phyloP scores from a whole-genome alignment of 1,140 invertebrate genomes.

The Camponotus vicinus region DNA sequence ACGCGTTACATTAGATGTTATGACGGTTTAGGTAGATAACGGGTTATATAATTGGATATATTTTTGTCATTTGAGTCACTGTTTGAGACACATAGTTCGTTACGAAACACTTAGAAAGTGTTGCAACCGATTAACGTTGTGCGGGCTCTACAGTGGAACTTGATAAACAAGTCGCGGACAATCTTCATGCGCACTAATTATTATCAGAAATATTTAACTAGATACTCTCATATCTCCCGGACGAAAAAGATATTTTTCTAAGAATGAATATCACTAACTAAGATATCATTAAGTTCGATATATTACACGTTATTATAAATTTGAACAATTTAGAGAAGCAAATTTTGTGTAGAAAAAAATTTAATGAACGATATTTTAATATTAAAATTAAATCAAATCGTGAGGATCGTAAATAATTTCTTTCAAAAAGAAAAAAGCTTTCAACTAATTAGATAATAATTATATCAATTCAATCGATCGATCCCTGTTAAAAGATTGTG shows the following conservation, averaged over 20 bases:
- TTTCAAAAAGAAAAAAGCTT: not conserved
- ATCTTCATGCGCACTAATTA: conserved; percentile 18
- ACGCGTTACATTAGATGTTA: not conserved
- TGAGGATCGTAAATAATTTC: too few species aligned
- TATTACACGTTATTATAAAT: too few species aligned
- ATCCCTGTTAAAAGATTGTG: not conserved
- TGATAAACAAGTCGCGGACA: not conserved
- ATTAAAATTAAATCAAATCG: not conserved
- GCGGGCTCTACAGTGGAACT: not conserved
- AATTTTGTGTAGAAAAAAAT: not conserved
- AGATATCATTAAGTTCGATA: not conserved
- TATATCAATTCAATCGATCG: not conserved
- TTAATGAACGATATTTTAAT: not conserved
- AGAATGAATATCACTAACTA: too few species aligned
- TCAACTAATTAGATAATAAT: not conserved
- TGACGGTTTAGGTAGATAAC: not conserved
- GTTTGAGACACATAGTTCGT: not conserved
- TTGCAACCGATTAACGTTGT: conserved; percentile 5
- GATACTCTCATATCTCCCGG: not conserved
- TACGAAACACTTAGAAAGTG: conserved; percentile 40
- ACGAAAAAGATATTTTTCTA: not conserved
- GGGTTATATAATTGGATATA: conserved; percentile 8
- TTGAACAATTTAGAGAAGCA: not conserved
- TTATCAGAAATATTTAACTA: conserved; percentile 29
- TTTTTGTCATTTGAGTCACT: not conserved